These are phyloP conservation scores for Cerastoderma edule DNA, from an alignment of 2,888 invertebrate genomes.

Conservation along the genomic window DNA sequence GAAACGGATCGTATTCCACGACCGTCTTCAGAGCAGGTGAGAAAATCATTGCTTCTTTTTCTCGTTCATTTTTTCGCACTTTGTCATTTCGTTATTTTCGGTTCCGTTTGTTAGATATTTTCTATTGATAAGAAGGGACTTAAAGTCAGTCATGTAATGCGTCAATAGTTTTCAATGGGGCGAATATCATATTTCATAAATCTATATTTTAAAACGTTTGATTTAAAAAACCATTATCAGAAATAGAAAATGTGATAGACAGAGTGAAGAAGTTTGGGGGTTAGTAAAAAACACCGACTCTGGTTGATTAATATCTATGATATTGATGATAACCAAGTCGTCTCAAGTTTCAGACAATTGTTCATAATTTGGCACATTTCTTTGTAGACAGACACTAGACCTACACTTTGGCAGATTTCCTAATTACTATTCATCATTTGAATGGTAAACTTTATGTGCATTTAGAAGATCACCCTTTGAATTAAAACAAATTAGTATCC, in stretches of 20 bases:
- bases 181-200: slow-evolving; percentile 2
- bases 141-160: too few relatives aligned
- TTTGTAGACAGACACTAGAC: background rate
- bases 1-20: slow-evolving; percentile 54
- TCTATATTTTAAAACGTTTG: background rate
- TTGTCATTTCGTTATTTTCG: slow-evolving; percentile 13
- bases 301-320: too few relatives aligned
- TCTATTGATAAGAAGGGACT: slow-evolving; percentile 21
- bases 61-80: background rate
- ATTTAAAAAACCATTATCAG: background rate
- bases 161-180: slow-evolving; percentile 9
- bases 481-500: too few relatives aligned
- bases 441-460: too few relatives aligned
- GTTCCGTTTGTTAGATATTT: background rate
- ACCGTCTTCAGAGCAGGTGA: slow-evolving; percentile 65
- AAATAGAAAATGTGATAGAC: background rate
- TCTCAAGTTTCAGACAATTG: slow-evolving; percentile 1
- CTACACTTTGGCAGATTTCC: background rate
- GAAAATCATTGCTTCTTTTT: background rate
- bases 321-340: background rate
- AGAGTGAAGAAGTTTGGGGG: background rate
- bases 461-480: too few relatives aligned
- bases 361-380: background rate
- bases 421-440: too few relatives aligned
- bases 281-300: background rate